Percentiles rank a stretch among this genome's conserved stretches.
These are phyloP conservation scores for Momotus momota DNA, from an alignment of 2,797 vertebrate species.

Conservation along the genomic window DNA sequence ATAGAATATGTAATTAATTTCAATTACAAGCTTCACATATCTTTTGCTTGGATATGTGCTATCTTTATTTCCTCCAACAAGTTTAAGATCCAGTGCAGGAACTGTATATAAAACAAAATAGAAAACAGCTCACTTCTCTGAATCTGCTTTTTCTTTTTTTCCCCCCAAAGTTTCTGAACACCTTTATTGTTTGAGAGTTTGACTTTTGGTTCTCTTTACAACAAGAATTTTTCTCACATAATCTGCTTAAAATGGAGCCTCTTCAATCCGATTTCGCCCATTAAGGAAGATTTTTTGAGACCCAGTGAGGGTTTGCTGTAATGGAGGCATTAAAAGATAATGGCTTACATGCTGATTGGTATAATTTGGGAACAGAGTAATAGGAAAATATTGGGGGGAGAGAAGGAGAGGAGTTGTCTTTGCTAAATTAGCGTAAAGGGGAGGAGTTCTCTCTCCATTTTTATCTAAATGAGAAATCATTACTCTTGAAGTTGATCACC, in stretches of 20 bases:
- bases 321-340: slow-evolving; percentile 73
- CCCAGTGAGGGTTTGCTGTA: slow-evolving; percentile 47
- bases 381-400: slow-evolving; percentile 55
- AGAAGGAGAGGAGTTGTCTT: slow-evolving; percentile 10
- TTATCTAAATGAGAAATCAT: slow-evolving; percentile 36
- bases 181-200: slow-evolving; percentile 26
- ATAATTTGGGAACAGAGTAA: slow-evolving; percentile 68
- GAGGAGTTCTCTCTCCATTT: slow-evolving; percentile 50
- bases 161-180: not conserved
- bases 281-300: slow-evolving; percentile 66
- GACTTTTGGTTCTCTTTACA: slow-evolving; percentile 16
- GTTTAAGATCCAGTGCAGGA: slow-evolving; percentile 37
- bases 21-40: slow-evolving; percentile 73
- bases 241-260: slow-evolving; percentile 61
- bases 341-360: slow-evolving; percentile 70
- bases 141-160: not conserved
- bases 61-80: slow-evolving; percentile 71
- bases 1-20: slow-evolving; percentile 86
- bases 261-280: slow-evolving; percentile 61
- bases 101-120: slow-evolving; percentile 35
- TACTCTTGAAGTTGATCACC: slow-evolving; percentile 50
- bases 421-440: slow-evolving; percentile 45
- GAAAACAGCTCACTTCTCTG: not conserved
- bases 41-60: slow-evolving; percentile 55
- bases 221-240: slow-evolving; percentile 50